A percentile compares a stretch with the other conserved stretches of the same genome.
Evolutionary conservation across 2,888 invertebrate genomes (phyloP).

Genomic region (Catocala fraxini): DNA sequence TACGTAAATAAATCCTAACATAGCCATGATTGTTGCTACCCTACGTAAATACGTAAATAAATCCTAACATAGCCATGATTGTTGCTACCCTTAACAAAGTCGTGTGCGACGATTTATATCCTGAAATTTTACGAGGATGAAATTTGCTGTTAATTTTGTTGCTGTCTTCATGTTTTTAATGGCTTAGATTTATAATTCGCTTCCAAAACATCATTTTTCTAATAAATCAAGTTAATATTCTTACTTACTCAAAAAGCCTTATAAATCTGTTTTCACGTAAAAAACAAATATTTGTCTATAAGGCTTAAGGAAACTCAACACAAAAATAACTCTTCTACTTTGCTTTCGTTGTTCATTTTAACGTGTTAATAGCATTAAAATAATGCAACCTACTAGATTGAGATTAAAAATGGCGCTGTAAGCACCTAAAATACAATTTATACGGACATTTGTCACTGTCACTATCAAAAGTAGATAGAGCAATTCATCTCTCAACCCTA

Average conservation of each 20-base stretch:
- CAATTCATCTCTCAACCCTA: conserved; percentile 29
- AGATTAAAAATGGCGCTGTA: conserved; percentile 18
- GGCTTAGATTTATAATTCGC: conserved; percentile 55
- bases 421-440: conserved; percentile 25
- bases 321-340: conserved; percentile 35
- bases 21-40: conserved; percentile 52
- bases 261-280: conserved; percentile 16
- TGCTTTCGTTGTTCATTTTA: conserved; percentile 26
- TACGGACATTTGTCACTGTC: conserved; percentile 36
- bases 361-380: conserved; percentile 31
- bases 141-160: conserved; percentile 54
- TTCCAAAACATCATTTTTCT: conserved; percentile 48
- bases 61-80: conserved; percentile 50
- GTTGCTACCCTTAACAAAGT: conserved; percentile 57
- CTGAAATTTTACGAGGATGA: conserved; percentile 56
- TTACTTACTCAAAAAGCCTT: conserved; percentile 22
- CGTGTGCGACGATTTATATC: conserved; percentile 59
- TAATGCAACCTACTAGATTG: conserved; percentile 17
- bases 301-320: conserved; percentile 30
- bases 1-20: conserved; percentile 49
- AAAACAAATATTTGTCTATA: conserved; percentile 22
- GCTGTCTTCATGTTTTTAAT: conserved; percentile 59
- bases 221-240: conserved; percentile 49
- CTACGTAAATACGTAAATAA: conserved; percentile 45
- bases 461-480: conserved; percentile 39